Percentiles rank a stretch among this genome's conserved stretches.
Evolutionary conservation across 2,113 vertebrate genomes (phyloP).

Genomic region (Albula glossodonta): DNA sequence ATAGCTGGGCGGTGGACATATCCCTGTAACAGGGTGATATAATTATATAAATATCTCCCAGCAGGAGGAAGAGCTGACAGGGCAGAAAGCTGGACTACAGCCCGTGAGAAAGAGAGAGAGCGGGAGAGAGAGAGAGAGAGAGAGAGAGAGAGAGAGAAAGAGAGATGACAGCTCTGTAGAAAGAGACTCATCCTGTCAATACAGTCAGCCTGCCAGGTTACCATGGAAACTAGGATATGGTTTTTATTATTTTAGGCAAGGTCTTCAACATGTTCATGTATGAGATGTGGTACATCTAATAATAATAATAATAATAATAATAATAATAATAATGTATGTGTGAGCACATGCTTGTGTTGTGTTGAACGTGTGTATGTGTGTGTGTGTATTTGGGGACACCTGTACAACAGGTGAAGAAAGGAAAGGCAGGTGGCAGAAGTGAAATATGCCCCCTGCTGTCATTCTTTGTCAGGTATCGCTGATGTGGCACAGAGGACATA

Average conservation of each 20-base stretch:
- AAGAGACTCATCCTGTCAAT: constrained; percentile 1
- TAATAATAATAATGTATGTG: background rate
- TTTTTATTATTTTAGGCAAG: background rate
- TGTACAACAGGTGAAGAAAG: no score
- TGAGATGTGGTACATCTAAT: background rate
- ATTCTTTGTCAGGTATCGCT: no score
- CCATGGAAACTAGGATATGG: constrained; percentile 21
- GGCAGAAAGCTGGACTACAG: background rate
- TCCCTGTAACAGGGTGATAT: no score
- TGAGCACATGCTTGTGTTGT: background rate
- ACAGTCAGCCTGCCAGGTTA: background rate
- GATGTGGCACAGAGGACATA: no score
- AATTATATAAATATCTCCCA: no score
- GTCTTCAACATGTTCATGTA: no score
- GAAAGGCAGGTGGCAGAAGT: no score
- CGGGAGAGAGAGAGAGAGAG: background rate
- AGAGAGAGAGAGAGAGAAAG: background rate
- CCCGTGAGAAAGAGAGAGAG: background rate
- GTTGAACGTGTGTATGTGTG: background rate
- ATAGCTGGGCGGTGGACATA: no score
- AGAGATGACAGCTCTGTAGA: background rate
- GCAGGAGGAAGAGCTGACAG: background rate
- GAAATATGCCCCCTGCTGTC: no score
- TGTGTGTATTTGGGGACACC: background rate
- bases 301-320: background rate